Conservation (phyloP, 1,140 invertebrate species). For the Caenorhabditis tropicalis region DNA sequence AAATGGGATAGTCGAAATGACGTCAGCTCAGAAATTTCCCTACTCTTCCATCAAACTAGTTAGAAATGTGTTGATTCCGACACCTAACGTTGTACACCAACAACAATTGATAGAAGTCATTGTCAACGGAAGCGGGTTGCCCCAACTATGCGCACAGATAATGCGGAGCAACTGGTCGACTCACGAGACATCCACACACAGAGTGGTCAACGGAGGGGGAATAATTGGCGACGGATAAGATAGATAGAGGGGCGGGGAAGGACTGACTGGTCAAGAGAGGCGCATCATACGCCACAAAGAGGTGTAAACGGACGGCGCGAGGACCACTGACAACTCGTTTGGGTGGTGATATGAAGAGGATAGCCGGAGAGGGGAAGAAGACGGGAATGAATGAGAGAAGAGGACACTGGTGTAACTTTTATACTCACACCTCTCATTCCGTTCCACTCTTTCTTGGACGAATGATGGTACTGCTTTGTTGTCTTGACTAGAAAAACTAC, state of each 20-base stretch:
- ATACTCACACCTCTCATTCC: constrained; percentile 34
- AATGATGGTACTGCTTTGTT: not conserved
- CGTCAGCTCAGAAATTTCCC: not conserved
- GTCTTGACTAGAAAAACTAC: constrained; percentile 23
- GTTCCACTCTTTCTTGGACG: constrained; percentile 5
- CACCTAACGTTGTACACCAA: constrained; percentile 30
- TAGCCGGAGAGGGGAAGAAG: not conserved
- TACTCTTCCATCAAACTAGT: not conserved
- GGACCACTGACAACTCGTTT: constrained; percentile 41
- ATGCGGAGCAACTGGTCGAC: not conserved
- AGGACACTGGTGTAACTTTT: constrained; percentile 18
- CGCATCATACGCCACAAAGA: constrained; percentile 38
- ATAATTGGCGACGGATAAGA: constrained; percentile 28
- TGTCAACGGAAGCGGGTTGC: not conserved
- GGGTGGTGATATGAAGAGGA: constrained; percentile 28
- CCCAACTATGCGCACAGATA: not conserved
- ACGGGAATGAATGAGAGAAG: not conserved
- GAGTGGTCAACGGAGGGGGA: no score
- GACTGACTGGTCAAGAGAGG: not conserved
- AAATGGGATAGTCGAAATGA: not conserved
- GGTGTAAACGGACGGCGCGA: constrained; percentile 28
- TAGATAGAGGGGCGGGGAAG: not conserved
- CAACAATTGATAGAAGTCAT: constrained; percentile 19
- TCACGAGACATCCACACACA: not conserved
- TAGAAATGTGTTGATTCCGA: constrained; percentile 21